Evolutionary conservation across 2,888 invertebrate genomes (phyloP).

Genomic region (Rhorus exstirpatorius): DNA sequence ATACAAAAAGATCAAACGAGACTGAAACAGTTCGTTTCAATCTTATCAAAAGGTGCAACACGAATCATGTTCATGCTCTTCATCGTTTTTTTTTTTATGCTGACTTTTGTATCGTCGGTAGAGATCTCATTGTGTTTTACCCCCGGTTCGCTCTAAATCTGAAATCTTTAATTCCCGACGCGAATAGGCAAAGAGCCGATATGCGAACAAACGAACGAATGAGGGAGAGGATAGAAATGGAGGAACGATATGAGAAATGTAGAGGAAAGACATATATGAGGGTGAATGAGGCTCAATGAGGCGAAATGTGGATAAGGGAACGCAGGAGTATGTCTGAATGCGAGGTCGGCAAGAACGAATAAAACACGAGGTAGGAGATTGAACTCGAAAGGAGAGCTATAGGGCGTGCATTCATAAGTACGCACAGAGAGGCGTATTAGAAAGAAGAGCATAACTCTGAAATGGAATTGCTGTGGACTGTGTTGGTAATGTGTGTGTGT

Average conservation of each 20-base stretch:
- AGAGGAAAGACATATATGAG: background rate
- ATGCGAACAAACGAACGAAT: background rate
- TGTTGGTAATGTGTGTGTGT: background rate
- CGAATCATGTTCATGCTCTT: too few relatives aligned
- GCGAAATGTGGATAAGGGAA: background rate
- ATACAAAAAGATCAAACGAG: too few relatives aligned
- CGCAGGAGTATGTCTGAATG: background rate
- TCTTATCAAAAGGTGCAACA: too few relatives aligned
- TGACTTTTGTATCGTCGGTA: too few relatives aligned
- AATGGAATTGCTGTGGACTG: background rate
- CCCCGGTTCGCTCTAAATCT: too few relatives aligned
- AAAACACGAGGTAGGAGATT: background rate
- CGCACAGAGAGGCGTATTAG: background rate
- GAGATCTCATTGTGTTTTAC: too few relatives aligned
- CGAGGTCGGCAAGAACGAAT: background rate
- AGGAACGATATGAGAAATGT: background rate
- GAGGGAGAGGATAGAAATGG: background rate
- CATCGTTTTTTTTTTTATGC: too few relatives aligned
- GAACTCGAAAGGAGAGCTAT: background rate
- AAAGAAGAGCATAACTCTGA: background rate
- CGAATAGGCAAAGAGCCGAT: too few relatives aligned
- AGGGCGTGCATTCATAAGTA: background rate
- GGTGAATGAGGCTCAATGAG: background rate
- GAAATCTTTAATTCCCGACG: too few relatives aligned
- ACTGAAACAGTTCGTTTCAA: too few relatives aligned